phyloP scores from a whole-genome alignment of 2,113 vertebrate species.

The Trichechus manatus region DNA sequence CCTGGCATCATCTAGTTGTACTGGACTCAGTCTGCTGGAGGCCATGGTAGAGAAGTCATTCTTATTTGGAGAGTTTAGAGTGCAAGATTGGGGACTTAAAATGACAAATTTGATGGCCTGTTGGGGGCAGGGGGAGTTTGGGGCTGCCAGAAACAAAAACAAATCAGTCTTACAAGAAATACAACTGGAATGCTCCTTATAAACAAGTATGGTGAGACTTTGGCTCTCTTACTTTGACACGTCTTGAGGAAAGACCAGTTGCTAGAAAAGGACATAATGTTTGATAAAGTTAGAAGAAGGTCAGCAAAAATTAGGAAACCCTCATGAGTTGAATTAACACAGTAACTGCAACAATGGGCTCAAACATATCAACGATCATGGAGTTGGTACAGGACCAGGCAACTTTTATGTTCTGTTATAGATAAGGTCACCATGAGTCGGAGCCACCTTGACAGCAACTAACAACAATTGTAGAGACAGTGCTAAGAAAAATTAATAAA shows the following conservation, averaged over 20 bases:
- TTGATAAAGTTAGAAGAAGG: neutral
- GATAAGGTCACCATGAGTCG: neutral
- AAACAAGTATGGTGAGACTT: neutral
- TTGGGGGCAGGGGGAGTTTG: neutral
- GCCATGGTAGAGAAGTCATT: neutral
- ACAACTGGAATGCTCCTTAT: neutral
- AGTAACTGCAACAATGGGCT: neutral
- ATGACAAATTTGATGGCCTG: slow-evolving; percentile 13
- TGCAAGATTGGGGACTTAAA: neutral
- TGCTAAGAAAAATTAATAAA: neutral
- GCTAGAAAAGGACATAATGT: neutral
- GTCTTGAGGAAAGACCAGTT: neutral
- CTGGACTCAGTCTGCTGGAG: too few relatives aligned
- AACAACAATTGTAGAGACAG: neutral
- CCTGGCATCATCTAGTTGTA: too few relatives aligned
- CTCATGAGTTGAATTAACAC: neutral
- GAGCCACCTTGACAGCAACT: neutral
- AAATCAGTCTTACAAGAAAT: neutral
- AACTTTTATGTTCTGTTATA: neutral
- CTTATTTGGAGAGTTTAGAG: neutral
- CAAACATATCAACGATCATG: too few relatives aligned
- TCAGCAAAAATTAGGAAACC: neutral
- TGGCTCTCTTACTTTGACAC: neutral
- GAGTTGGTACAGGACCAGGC: neutral
- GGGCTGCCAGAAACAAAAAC: neutral